These are phyloP conservation scores for Artemia sp. DNA, from an alignment of 2,888 invertebrate genomes.

Conservation along the genomic window DNA sequence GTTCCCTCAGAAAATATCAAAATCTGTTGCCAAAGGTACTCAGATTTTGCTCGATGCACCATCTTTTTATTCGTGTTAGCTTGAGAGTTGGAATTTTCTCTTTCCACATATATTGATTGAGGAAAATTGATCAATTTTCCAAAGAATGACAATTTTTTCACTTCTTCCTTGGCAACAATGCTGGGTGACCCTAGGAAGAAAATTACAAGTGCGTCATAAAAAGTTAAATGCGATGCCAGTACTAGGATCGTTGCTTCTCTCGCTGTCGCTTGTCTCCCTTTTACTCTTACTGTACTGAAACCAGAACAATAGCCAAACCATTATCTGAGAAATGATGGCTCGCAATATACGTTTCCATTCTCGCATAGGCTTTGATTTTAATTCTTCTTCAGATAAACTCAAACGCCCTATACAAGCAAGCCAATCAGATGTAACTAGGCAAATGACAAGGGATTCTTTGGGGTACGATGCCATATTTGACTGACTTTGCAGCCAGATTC, in stretches of 20 bases:
- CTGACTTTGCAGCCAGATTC: too few species aligned
- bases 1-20: slow-evolving; percentile 43
- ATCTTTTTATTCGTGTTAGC: slow-evolving; percentile 79
- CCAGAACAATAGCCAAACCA: slow-evolving; percentile 55
- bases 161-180: slow-evolving; percentile 74
- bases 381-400: too few species aligned
- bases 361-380: too few species aligned
- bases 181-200: slow-evolving; percentile 63
- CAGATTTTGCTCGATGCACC: slow-evolving; percentile 59
- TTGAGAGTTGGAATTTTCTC: slow-evolving; percentile 80
- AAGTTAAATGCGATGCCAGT: slow-evolving; percentile 77
- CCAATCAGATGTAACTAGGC: too few species aligned
- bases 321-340: slow-evolving; percentile 46
- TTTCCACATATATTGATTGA: slow-evolving; percentile 82
- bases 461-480: too few species aligned
- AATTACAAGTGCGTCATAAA: slow-evolving; percentile 71
- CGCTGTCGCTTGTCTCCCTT: slow-evolving; percentile 54
- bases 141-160: slow-evolving; percentile 61
- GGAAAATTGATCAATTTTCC: slow-evolving; percentile 90
- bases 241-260: slow-evolving; percentile 65
- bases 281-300: slow-evolving; percentile 43
- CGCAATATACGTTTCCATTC: slow-evolving; percentile 29
- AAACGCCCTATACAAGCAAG: too few species aligned
- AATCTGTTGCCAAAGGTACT: slow-evolving; percentile 78
- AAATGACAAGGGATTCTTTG: too few species aligned